A percentile compares a stretch with the other conserved stretches of the same genome.
phyloP scores from a whole-genome alignment of 2,113 vertebrate species.

The Zapus hudsonius region DNA sequence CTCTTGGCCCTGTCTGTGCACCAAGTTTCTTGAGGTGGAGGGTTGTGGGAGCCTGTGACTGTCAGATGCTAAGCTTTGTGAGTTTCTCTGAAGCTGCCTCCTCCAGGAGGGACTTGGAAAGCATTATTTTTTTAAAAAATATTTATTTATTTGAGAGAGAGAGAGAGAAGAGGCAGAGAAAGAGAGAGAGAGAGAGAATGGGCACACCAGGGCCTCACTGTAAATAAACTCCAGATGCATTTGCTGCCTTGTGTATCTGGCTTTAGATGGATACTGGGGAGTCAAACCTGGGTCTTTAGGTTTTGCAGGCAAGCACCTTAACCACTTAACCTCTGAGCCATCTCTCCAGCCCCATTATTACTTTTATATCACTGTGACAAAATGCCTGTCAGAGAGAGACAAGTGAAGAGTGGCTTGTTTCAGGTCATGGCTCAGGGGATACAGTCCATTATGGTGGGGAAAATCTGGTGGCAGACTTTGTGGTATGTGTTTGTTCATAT shows the following conservation, averaged over 20 bases:
- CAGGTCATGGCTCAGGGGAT: not conserved
- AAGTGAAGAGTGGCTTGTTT: not conserved
- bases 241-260: no score
- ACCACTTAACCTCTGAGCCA: no score
- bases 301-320: no score
- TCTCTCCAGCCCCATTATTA: no score
- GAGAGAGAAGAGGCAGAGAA: no score
- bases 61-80: not conserved
- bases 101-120: not conserved
- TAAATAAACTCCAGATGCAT: no score
- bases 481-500: not conserved
- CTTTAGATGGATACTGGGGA: no score
- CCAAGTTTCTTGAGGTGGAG: not conserved
- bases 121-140: no score
- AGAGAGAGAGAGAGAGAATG: no score
- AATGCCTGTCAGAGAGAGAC: not conserved
- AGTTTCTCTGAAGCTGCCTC: not conserved
- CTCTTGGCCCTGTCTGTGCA: not conserved
- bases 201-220: no score
- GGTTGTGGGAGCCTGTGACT: rapidly evolving
- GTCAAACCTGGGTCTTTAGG: no score
- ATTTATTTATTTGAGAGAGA: no score
- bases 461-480: not conserved
- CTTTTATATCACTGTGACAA: not conserved
- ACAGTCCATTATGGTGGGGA: not conserved